Evolutionary conservation across 2,888 invertebrate species (phyloP).

Genomic region (Druceiella hillmani): DNA sequence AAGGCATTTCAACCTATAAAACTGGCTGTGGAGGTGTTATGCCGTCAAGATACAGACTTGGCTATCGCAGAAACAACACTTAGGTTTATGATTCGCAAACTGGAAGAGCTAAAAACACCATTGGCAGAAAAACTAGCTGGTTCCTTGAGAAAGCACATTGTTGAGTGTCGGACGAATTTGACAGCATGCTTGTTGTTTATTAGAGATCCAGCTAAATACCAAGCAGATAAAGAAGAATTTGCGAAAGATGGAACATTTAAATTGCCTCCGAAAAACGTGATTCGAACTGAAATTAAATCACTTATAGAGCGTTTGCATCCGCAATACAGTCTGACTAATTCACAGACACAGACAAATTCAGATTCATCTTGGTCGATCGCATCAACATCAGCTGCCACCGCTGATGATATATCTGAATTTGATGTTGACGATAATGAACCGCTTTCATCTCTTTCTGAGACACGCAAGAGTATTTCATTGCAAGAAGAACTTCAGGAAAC

Average conservation of each 20-base stretch:
- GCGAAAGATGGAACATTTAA: constrained; percentile 15
- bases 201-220: constrained; percentile 11
- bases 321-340: constrained; percentile 8
- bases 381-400: constrained; percentile 12
- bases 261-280: constrained; percentile 8
- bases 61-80: constrained; percentile 18
- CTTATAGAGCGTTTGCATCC: constrained; percentile 13
- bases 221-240: constrained; percentile 16
- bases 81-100: constrained; percentile 20
- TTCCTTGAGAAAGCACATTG: constrained; percentile 17
- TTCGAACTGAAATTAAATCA: constrained; percentile 14
- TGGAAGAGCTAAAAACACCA: constrained; percentile 19
- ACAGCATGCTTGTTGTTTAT: constrained; percentile 16
- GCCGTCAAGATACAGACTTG: constrained; percentile 18
- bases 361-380: constrained; percentile 12
- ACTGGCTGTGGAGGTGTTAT: constrained; percentile 20
- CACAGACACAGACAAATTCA: constrained; percentile 10
- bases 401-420: constrained; percentile 11
- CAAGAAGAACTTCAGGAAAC: too few relatives aligned
- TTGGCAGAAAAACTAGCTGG: constrained; percentile 17
- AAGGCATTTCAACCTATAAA: constrained; percentile 18
- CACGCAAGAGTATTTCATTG: constrained; percentile 14
- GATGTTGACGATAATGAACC: constrained; percentile 12
- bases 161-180: constrained; percentile 16
- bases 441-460: constrained; percentile 14